Evolutionary conservation across 2,888 invertebrate genomes (phyloP), one percentile per base, ranked within the genome.

Genomic region (Drosophila affinis): DNA sequence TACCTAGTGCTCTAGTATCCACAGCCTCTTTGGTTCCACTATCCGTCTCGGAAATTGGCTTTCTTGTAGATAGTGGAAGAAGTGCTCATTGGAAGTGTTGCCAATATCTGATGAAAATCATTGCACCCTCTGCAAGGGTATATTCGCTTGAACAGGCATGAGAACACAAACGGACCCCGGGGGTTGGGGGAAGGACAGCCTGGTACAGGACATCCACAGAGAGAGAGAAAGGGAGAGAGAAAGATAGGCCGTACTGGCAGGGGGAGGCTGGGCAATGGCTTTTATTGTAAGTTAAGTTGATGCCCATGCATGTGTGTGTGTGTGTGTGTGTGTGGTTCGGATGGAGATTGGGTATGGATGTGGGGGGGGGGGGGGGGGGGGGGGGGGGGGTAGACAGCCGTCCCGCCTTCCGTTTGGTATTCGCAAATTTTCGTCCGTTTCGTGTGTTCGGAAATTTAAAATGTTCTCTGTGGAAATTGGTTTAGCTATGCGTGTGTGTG

Each of bases 401-500:
- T 72, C 71, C 72, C 75, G 77, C 72, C 59, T 72, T 73, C 71
- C 75, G 77, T 78, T 85, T 85, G 81, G 77, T 84, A 87, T 76
- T 81, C 77, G 84, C 87, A 84, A 84, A 81, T 87, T 81, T 78
- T 74, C 71, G 72, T 75, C 65, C 61, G 59, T 48, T 59, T 59
- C 47, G 52, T 64, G 61, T 62, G 55, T 56, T 75, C 76, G 81
- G 80, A 85, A 85, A 85, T 85, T 85, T 85, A 87, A 87, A 85
- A 83, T 86, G 67, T 76, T 73, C 68, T 74, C 72, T 81, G 54
- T 79, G 82, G 86, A 83, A 83, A 84, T 84, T 86, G 83, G 84
- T 86, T 84, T 83, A 81, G 70, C 78, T 71, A 72, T 80, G 57
- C 60, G 48, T 48, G 9, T 55, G 9, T 61, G 29, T 61, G 9